Percentiles rank a stretch among this genome's conserved stretches.
Conservation (phyloP, 2,888 invertebrate genomes). For the Rhaphigaster nebulosa region DNA sequence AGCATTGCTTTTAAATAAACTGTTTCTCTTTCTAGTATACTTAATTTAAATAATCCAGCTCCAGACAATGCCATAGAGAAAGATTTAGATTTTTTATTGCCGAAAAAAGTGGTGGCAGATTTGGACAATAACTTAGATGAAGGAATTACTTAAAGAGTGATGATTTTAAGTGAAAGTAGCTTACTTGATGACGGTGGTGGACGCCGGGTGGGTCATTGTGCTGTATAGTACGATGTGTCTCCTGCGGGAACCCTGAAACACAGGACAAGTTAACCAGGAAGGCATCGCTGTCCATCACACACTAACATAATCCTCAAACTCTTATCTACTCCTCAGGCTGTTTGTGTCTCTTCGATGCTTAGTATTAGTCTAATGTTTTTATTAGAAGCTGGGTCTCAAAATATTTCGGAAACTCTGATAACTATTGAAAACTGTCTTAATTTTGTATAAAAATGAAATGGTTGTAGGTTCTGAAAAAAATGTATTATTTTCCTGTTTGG, state of each 20-base stretch:
- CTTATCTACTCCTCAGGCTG: slow-evolving; percentile 1
- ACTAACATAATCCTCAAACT: neutral
- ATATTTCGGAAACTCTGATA: neutral
- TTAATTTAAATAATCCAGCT: too few relatives aligned
- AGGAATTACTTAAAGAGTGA: neutral
- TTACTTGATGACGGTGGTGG: slow-evolving; percentile 62
- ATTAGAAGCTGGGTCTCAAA: neutral
- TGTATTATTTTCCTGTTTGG: too few relatives aligned
- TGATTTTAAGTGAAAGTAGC: neutral
- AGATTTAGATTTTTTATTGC: too few relatives aligned
- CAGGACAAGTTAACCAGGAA: slow-evolving; percentile 24
- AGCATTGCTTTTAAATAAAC: too few relatives aligned
- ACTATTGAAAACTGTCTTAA: too few relatives aligned
- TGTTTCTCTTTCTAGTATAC: too few relatives aligned
- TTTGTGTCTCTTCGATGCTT: neutral
- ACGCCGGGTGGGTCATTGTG: slow-evolving; percentile 60
- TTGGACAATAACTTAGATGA: neutral
- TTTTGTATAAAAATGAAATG: too few relatives aligned
- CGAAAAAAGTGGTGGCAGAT: too few relatives aligned
- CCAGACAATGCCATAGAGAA: too few relatives aligned
- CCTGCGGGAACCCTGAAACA: slow-evolving; percentile 52
- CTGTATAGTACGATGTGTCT: slow-evolving; percentile 21
- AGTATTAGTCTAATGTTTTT: neutral
- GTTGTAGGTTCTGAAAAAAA: too few relatives aligned
- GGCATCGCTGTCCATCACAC: neutral